Evolutionary conservation across 2,888 invertebrate genomes (phyloP).

Genomic region (Drosophila paramelanica): DNA sequence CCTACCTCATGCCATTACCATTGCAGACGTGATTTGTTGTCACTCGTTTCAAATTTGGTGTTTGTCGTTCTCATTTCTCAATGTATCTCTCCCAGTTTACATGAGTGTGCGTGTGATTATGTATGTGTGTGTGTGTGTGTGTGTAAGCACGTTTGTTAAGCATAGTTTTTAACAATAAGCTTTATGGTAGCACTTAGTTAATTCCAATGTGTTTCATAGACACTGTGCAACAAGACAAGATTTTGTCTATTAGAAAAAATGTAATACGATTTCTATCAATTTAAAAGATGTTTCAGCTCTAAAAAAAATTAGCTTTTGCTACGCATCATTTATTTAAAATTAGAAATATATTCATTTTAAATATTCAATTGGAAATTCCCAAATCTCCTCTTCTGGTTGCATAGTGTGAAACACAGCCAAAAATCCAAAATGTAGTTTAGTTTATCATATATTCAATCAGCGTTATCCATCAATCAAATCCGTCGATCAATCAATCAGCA

Average conservation of each 20-base stretch:
- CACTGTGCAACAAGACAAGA: slow-evolving; percentile 29
- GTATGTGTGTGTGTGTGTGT: slow-evolving; percentile 22
- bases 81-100: slow-evolving; percentile 3
- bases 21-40: slow-evolving; percentile 20
- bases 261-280: too few species aligned
- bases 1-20: slow-evolving; percentile 7
- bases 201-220: background rate
- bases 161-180: slow-evolving; percentile 51
- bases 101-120: slow-evolving; percentile 8
- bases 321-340: too few species aligned
- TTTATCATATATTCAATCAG: slow-evolving; percentile 40
- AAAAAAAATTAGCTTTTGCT: too few species aligned
- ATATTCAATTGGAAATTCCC: background rate
- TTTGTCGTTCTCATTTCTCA: slow-evolving; percentile 41
- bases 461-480: slow-evolving; percentile 44
- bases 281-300: background rate
- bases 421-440: slow-evolving; percentile 31
- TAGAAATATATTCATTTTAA: too few species aligned
- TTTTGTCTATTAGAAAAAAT: background rate
- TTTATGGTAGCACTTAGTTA: slow-evolving; percentile 46
- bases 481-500: slow-evolving; percentile 70
- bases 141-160: slow-evolving; percentile 43
- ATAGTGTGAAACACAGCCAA: slow-evolving; percentile 21
- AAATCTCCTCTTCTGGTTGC: slow-evolving; percentile 20
- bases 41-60: slow-evolving; percentile 39